A percentile compares a stretch with the other conserved stretches of the same genome.
phyloP scores from a whole-genome alignment of 2,797 vertebrate species.

The Meda fulgida region DNA sequence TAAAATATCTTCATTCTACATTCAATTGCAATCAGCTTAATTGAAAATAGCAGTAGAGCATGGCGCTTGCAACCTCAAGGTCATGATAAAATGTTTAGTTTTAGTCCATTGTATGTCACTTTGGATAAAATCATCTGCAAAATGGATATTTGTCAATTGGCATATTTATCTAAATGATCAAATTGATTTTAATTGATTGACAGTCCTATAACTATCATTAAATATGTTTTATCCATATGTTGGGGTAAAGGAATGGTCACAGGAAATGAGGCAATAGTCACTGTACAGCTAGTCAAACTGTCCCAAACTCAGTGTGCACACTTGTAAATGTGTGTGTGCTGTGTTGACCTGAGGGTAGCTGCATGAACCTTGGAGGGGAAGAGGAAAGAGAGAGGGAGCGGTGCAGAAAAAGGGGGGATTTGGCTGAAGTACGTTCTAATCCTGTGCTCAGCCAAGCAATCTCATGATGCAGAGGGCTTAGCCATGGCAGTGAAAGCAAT shows the following conservation, averaged over 20 bases:
- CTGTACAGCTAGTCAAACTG: constrained; percentile 78
- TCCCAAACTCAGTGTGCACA: constrained; percentile 72
- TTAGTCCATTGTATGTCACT: background rate
- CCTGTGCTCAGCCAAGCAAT: constrained; percentile 81
- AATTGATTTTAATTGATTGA: background rate
- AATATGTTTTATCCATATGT: constrained; percentile 73
- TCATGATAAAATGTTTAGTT: background rate
- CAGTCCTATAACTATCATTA: constrained; percentile 69
- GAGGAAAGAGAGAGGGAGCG: constrained; percentile 61
- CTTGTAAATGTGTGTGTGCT: constrained; percentile 53
- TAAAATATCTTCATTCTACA: background rate
- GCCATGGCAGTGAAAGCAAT: constrained; percentile 83
- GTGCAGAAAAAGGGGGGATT: constrained; percentile 69
- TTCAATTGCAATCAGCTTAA: background rate
- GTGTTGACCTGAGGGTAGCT: constrained; percentile 49
- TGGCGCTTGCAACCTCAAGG: background rate
- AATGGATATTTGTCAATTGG: background rate
- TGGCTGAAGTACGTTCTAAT: constrained; percentile 81
- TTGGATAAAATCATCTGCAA: background rate
- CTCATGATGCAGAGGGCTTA: constrained; percentile 84
- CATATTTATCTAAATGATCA: background rate
- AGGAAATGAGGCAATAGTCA: constrained; percentile 84
- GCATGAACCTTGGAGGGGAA: constrained; percentile 53
- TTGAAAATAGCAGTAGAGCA: no score
- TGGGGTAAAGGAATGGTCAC: constrained; percentile 78